Evolutionary conservation across 1,140 invertebrate species (phyloP).

Genomic region (Hylaeus anthracinus): DNA sequence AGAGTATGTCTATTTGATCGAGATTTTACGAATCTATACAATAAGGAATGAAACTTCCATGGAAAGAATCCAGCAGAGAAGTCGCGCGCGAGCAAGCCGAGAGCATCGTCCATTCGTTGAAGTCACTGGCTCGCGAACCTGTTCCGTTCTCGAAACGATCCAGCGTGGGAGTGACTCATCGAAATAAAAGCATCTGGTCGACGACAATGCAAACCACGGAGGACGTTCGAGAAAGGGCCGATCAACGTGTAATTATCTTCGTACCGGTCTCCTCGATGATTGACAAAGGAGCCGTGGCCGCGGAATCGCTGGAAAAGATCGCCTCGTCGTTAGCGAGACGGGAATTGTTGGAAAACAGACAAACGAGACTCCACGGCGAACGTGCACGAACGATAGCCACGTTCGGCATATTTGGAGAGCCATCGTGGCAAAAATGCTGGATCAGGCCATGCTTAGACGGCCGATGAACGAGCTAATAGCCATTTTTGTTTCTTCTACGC

Average conservation of each 20-base stretch:
- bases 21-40: too few species aligned
- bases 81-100: background rate
- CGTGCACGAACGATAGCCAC: background rate
- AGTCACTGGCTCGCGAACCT: constrained; percentile 14
- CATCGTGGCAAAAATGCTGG: too few species aligned
- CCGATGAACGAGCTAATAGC: too few species aligned
- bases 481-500: too few species aligned
- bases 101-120: background rate
- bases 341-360: background rate
- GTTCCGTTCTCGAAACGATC: constrained; percentile 33
- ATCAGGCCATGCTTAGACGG: too few species aligned
- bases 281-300: constrained; percentile 29
- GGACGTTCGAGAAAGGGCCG: constrained; percentile 27
- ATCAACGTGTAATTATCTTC: constrained; percentile 40
- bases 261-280: constrained; percentile 13
- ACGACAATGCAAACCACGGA: constrained; percentile 29
- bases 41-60: background rate
- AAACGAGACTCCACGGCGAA: background rate
- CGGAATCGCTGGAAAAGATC: constrained; percentile 18
- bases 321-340: constrained; percentile 1
- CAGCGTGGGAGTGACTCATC: constrained; percentile 31
- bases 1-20: too few species aligned
- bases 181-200: constrained; percentile 27
- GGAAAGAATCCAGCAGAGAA: background rate
- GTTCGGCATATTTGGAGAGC: too few species aligned